phyloP scores from a whole-genome alignment of 2,888 invertebrate genomes.

The Ernsta delagoae region DNA sequence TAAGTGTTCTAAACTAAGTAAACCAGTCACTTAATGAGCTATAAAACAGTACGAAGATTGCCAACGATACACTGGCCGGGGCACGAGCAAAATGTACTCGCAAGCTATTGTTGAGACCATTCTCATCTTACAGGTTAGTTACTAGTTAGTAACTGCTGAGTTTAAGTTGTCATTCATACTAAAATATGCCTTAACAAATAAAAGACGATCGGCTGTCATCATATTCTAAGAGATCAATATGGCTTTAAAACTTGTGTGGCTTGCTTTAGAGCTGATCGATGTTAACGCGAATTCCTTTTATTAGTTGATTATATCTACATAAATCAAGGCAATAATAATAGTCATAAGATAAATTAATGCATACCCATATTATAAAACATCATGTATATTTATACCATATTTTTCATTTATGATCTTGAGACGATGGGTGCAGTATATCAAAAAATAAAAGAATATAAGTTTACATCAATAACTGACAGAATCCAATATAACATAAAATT shows the following conservation, averaged over 20 bases:
- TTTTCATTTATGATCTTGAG: no score
- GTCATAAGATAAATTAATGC: slow-evolving; percentile 16
- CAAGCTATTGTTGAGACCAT: slow-evolving; percentile 60
- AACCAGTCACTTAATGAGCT: slow-evolving; percentile 83
- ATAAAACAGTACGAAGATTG: slow-evolving; percentile 77
- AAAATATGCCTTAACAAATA: slow-evolving; percentile 73
- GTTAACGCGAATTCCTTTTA: slow-evolving; percentile 46
- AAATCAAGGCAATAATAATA: slow-evolving; percentile 16
- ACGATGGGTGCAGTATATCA: slow-evolving; percentile 22
- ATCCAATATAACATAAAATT: slow-evolving; percentile 51
- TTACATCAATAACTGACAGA: slow-evolving; percentile 46
- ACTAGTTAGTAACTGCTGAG: slow-evolving; percentile 63
- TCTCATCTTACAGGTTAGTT: slow-evolving; percentile 60
- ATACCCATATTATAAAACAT: background rate
- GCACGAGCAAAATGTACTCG: slow-evolving; percentile 51
- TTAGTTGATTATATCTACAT: slow-evolving; percentile 38
- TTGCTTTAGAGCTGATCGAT: slow-evolving; percentile 63
- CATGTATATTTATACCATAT: no score
- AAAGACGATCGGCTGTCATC: slow-evolving; percentile 61
- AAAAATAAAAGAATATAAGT: slow-evolving; percentile 30
- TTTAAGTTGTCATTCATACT: slow-evolving; percentile 65
- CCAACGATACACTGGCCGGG: slow-evolving; percentile 82
- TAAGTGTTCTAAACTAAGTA: slow-evolving; percentile 76
- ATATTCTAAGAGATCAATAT: slow-evolving; percentile 79
- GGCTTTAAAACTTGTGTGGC: slow-evolving; percentile 67